Evolutionary conservation across 2,113 vertebrate species (phyloP), one percentile per base, ranked within the genome.

Genomic region (Plecturocebus donacophilus): DNA sequence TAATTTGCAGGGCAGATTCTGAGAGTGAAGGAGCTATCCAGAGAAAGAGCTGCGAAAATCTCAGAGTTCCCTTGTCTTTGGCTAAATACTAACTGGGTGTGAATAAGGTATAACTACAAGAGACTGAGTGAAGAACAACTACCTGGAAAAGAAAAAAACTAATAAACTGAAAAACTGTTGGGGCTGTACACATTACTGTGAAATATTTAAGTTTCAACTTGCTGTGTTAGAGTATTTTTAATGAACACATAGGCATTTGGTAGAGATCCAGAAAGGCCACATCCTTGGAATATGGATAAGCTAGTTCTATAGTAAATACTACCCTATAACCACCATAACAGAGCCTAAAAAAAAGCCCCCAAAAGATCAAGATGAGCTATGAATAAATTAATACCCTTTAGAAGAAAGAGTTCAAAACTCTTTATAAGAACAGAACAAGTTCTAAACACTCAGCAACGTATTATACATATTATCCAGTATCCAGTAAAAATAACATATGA

Each of bases 141-240:
- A 86, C 9, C 0, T 71, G 27, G 47, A 42, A 90, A 84, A 38
- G 32, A 45, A 61, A 87, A 68, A 87, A 70, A 23, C 20, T 61
- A 85, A 8, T 42, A 76, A 87, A 45, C 16, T 88, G 4, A 38
- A 87, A 76, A 84, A 42, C 6, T 13, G 13, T n/a, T 23, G 79
- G 27, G 21, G 23, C 30, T 96, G 42, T 47, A 73, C 8, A 54
- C 9, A 61, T 71, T 70, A 40, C 42, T 66, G n/a, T 45, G 54
- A 85, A 56, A 90, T 5, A 83, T 83, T 88, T 88, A 92, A 68
- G 23, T 85, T 96, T 49, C 35, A 84, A n/a, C 17, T 73, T 88
- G 40, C 17, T 80, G 13, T 58, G 45, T 64, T 38, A 19, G 45
- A 82, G 4, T 83, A 40, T 77, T 30, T 35, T 77, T 3, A 77